Evolutionary conservation across 2,888 invertebrate genomes (phyloP), one percentile per base, ranked within the genome.

Genomic region (Celastrina argiolus): DNA sequence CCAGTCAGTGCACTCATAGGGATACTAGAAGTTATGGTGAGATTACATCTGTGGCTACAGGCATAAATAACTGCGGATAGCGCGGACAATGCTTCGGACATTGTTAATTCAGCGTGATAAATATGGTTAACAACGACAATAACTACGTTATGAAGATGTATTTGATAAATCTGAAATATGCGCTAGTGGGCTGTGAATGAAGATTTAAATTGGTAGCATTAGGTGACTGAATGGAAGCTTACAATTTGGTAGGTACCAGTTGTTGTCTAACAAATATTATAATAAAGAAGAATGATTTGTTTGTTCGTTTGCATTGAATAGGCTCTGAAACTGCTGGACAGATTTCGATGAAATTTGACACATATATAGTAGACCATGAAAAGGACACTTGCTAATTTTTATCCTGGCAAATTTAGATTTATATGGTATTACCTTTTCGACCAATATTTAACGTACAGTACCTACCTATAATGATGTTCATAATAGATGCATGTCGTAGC

Each of bases 11-110:
- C 63, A 45, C 42, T 63, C 63, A 26, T 36, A 41, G 63, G 63
- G 63, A 63, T 63, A 42, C 42, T 41, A 42, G 63, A 63, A 63
- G 63, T 63, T 63, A 63, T 28, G 28, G 63, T 45, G 16, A 78
- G 80, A 81, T 80, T 78, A 78, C 78, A 78, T 79, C 78, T 74
- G 73, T 73, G 74, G 71, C 74, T 75, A 74, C 73, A 76, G 73
- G 74, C 74, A 70, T 71, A 72, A 71, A 72, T 72, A 69, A 71
- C 68, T 64, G 63, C 26, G 68, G 65, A 63, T 68, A 64, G 65
- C 61, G 66, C 51, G 61, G 68, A 68, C 66, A 68, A 68, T 65
- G 59, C 65, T 67, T 39, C 67, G 67, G 67, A 42, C 66, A 64
- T 66, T 68, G 67, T 69, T 68, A 67, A 68, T 67, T 66, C 64